Evolutionary conservation across 2,113 vertebrate species (phyloP).

Genomic region (Machaerirhynchus nigripectus): DNA sequence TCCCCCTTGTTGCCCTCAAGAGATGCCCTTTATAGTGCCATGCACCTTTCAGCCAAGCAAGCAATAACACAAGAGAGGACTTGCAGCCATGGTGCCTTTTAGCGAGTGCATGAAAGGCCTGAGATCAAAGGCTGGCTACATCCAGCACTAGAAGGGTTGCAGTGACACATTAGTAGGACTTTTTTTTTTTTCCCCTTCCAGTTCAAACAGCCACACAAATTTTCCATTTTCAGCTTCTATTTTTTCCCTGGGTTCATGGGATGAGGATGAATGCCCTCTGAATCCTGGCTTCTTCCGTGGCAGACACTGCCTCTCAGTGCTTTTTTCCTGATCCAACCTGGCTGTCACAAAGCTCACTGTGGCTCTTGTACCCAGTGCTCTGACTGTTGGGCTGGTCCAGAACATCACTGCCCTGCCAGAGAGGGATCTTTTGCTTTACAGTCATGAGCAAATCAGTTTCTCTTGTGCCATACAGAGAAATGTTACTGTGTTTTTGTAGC

Average conservation of each 20-base stretch:
- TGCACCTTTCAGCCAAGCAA: background rate
- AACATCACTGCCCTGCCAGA: background rate
- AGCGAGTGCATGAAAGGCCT: background rate
- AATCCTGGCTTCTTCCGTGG: background rate
- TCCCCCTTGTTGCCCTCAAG: background rate
- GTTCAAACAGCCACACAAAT: background rate
- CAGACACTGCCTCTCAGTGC: background rate
- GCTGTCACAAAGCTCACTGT: background rate
- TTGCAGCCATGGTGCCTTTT: background rate
- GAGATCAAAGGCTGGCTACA: slow-evolving; percentile 27
- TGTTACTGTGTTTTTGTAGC: background rate
- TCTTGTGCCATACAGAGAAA: background rate
- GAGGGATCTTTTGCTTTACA: background rate
- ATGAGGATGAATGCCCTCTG: background rate
- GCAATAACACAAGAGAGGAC: background rate
- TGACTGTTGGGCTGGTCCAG: background rate
- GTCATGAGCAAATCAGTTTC: background rate
- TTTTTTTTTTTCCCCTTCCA: background rate
- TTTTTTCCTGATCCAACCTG: background rate
- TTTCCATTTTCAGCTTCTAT: slow-evolving; percentile 38
- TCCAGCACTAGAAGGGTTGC: background rate
- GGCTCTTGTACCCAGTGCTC: background rate
- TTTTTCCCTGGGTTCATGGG: background rate
- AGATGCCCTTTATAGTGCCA: background rate
- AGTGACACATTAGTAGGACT: background rate